Evolutionary conservation across 2,797 vertebrate species (phyloP).

Genomic region (Melanogrammus aeglefinus): DNA sequence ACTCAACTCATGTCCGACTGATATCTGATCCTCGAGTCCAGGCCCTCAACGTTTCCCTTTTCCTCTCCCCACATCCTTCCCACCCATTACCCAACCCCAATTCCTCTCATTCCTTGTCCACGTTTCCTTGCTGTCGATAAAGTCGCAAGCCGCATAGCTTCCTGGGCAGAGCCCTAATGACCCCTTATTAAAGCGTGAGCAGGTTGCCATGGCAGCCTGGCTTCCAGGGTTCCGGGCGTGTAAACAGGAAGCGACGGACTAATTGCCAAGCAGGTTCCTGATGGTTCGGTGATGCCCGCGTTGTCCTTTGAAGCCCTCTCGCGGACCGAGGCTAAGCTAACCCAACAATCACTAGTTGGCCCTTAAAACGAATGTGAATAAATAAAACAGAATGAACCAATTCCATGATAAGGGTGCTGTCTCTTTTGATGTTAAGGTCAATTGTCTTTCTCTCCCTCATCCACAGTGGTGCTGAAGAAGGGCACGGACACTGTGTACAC

Average conservation of each 20-base stretch:
- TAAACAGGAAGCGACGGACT: conserved; percentile 77
- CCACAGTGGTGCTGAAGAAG: conserved; percentile 81
- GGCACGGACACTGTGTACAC: conserved; percentile 92
- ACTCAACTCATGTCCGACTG: too few species aligned
- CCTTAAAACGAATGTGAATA: conserved; percentile 33
- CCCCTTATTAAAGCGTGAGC: conserved; percentile 55
- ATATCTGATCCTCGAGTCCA: too few species aligned
- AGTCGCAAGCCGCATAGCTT: conserved; percentile 36
- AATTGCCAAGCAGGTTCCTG: conserved; percentile 41
- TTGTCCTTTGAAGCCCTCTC: conserved; percentile 20
- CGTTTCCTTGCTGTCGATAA: conserved; percentile 57
- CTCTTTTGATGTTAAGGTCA: conserved; percentile 41
- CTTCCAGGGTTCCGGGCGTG: conserved; percentile 46
- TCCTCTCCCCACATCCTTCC: neutral
- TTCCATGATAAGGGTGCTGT: conserved; percentile 18
- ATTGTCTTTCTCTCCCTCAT: conserved; percentile 49
- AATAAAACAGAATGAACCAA: conserved; percentile 23
- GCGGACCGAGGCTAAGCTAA: conserved; percentile 23
- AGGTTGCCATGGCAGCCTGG: conserved; percentile 39
- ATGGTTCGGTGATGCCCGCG: conserved; percentile 19
- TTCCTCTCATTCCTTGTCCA: conserved; percentile 26
- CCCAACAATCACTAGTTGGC: conserved; percentile 15
- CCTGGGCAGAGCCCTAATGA: conserved; percentile 69
- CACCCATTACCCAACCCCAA: conserved; percentile 2
- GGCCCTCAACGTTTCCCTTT: too few species aligned